phyloP scores from a whole-genome alignment of 2,797 vertebrate species.

The Argyrosomus regius region DNA sequence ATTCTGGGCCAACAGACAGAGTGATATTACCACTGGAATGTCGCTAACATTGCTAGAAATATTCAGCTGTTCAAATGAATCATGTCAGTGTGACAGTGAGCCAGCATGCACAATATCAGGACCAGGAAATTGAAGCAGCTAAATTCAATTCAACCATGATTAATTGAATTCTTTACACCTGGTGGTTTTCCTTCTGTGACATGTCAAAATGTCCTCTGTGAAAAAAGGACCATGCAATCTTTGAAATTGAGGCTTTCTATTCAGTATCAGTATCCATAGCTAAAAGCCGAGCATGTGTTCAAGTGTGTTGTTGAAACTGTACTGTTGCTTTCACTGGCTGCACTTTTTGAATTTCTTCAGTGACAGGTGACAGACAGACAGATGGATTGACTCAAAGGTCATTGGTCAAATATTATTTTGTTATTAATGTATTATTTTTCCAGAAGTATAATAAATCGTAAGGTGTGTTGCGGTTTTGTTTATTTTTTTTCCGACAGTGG shows the following conservation, averaged over 20 bases:
- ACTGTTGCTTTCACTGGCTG: background rate
- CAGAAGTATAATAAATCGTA: slow-evolving; percentile 48
- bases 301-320: background rate
- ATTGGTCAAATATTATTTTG: slow-evolving; percentile 40
- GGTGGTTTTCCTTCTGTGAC: background rate
- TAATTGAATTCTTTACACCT: background rate
- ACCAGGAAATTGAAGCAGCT: background rate
- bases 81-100: background rate
- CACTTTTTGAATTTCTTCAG: slow-evolving; percentile 6
- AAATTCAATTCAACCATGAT: background rate
- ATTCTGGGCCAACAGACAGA: background rate
- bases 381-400: slow-evolving; percentile 42
- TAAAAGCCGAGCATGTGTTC: background rate
- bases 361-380: slow-evolving; percentile 7
- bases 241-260: background rate
- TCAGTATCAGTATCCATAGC: background rate
- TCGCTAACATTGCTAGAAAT: background rate
- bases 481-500: slow-evolving; percentile 52
- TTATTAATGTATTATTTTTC: slow-evolving; percentile 37
- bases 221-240: background rate
- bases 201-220: background rate
- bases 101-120: background rate
- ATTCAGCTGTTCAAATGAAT: background rate
- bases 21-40: background rate
- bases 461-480: slow-evolving; percentile 49